phyloP scores from a whole-genome alignment of 1,140 invertebrate species.

The Propsilocerus akamusi region DNA sequence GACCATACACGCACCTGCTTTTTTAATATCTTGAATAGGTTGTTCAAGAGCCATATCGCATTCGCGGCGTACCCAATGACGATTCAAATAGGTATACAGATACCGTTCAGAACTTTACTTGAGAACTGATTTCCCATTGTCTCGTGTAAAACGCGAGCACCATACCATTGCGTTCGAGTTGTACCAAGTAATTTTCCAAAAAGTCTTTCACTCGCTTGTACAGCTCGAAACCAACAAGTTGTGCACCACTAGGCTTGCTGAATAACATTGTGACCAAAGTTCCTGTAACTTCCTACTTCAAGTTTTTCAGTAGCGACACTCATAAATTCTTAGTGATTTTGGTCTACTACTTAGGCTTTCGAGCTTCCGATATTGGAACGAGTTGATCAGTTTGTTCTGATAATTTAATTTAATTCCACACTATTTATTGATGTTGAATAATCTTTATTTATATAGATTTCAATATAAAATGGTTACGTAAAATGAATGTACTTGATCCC shows the following conservation, averaged over 20 bases:
- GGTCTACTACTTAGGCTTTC: no score
- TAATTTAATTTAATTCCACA: no score
- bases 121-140: slow-evolving; percentile 98
- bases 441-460: no score
- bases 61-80: slow-evolving; percentile 96
- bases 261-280: slow-evolving; percentile 15
- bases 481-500: no score
- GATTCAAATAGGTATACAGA: slow-evolving; percentile 94
- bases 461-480: no score
- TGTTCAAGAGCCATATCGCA: slow-evolving; percentile 93
- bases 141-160: slow-evolving; percentile 88
- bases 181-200: slow-evolving; percentile 67
- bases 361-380: no score
- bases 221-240: slow-evolving; percentile 87
- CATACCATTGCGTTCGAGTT: slow-evolving; percentile 61
- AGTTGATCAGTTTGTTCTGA: no score
- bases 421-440: no score
- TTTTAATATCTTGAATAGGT: slow-evolving; percentile 84
- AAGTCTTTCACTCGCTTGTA: slow-evolving; percentile 89
- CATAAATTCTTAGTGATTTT: no score
- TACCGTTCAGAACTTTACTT: slow-evolving; percentile 91
- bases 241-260: slow-evolving; percentile 50
- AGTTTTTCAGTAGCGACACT: no score
- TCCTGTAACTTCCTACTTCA: no score
- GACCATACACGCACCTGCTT: slow-evolving; percentile 60